phyloP scores from a whole-genome alignment of 2,888 invertebrate genomes.

The Agrypnus murinus region DNA sequence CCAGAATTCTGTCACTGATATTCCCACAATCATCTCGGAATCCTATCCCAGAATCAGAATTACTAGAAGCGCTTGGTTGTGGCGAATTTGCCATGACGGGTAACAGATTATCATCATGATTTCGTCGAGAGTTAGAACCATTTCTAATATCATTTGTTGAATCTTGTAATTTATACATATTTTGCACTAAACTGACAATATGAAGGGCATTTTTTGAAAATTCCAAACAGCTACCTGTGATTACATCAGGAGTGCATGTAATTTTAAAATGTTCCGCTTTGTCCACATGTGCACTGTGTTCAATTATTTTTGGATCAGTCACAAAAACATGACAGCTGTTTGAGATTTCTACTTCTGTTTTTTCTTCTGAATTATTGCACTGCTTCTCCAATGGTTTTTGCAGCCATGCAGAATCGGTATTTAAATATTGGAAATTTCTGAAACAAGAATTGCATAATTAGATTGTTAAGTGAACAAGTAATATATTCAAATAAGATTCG shows the following conservation, averaged over 20 bases:
- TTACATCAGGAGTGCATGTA: slow-evolving; percentile 86
- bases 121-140: slow-evolving; percentile 48
- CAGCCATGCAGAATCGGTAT: slow-evolving; percentile 18
- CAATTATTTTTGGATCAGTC: slow-evolving; percentile 89
- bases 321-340: slow-evolving; percentile 97
- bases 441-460: not conserved
- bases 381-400: slow-evolving; percentile 55
- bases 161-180: slow-evolving; percentile 81
- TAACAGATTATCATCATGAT: slow-evolving; percentile 72
- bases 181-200: slow-evolving; percentile 81
- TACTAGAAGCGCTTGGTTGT: slow-evolving; percentile 92
- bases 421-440: slow-evolving; percentile 38
- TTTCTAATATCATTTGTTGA: slow-evolving; percentile 63
- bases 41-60: slow-evolving; percentile 96
- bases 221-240: slow-evolving; percentile 87
- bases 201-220: slow-evolving; percentile 91
- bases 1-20: slow-evolving; percentile 86
- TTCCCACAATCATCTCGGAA: slow-evolving; percentile 92
- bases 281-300: slow-evolving; percentile 86
- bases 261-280: slow-evolving; percentile 90
- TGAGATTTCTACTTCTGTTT: slow-evolving; percentile 77
- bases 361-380: slow-evolving; percentile 58
- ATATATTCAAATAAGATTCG: too few relatives aligned
- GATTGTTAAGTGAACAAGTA: too few relatives aligned
- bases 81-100: slow-evolving; percentile 81